phyloP scores from a whole-genome alignment of 2,797 vertebrate species.

The Hephaestus fuliginosus region DNA sequence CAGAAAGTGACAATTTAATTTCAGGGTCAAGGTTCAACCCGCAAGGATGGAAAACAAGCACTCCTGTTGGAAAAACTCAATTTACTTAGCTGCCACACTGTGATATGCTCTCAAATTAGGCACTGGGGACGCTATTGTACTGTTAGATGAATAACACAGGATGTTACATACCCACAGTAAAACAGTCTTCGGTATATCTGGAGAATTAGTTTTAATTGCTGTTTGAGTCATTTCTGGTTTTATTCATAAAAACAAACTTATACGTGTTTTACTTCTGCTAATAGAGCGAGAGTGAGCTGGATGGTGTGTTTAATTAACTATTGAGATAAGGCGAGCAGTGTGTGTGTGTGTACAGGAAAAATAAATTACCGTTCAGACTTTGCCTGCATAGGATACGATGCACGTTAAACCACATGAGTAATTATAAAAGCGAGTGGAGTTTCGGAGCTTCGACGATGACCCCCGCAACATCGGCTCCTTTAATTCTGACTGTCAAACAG shows the following conservation, averaged over 20 bases:
- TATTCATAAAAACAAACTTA: neutral
- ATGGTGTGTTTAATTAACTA: conserved; percentile 7
- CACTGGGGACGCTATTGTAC: neutral
- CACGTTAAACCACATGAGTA: neutral
- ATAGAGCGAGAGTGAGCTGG: neutral
- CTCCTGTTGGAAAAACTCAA: conserved; percentile 54
- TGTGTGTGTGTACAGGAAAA: neutral
- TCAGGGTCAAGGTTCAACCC: conserved; percentile 48
- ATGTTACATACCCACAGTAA: neutral
- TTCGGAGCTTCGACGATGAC: neutral
- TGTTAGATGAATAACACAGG: neutral
- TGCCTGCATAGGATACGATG: neutral
- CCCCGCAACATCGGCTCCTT: neutral
- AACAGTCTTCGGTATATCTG: neutral
- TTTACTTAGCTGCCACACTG: conserved; percentile 52
- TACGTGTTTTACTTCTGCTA: conserved; percentile 2
- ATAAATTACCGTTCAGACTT: neutral
- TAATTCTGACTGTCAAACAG: neutral
- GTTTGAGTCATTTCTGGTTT: neutral
- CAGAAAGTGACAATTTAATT: conserved; percentile 54
- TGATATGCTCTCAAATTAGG: conserved; percentile 31
- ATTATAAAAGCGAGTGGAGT: neutral
- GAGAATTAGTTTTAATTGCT: neutral
- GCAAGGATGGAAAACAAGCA: conserved; percentile 54
- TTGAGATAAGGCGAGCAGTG: neutral